Base-by-base conservation (phyloP, 2,113 vertebrate species). In the Cynocephalus volans region DNA sequence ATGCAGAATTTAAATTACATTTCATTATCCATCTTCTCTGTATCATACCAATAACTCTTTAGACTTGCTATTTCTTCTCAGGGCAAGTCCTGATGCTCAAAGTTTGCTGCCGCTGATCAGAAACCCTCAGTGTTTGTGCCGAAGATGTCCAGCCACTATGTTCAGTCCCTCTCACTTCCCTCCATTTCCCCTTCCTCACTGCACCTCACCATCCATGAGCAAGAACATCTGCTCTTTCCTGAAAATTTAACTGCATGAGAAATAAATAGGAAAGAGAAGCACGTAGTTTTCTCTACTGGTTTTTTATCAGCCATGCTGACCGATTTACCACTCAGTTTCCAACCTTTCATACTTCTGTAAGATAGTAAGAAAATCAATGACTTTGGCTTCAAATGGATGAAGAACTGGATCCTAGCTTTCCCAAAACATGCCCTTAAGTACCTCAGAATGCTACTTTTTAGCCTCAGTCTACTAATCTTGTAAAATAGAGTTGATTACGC, bases 1-100 rank as follows among this genome's bases (percentile, higher is more conserved):
- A 87, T 90, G 50, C 7, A 96, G 80, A 93, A 95, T 97, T 95
- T 96, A 96, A 95, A 97, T 87, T 86, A 50, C 69, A 28, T 79
- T 89, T 89, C 81, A 90, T 88, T 93, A 77, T n/a, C 81, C n/a
- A 84, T 89, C 85, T 82, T 97, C 65, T 60, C 92, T 80, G 52
- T 41, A 26, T 56, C 67, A 28, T 86, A 93, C 56, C 79, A 70
- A 8, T 70, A 88, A 76, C 81, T 86, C 73, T 76, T 67, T 41
- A 79, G 85, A 95, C 70, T 73, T 52, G 41, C 26, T 69, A 0
- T 75, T 60, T 58, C 36, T 90, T n/a, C 41, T n/a, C 1, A 69
- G 48, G 72, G 24, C 41, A 23, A 94, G 54, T 88, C n/a, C 88
- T 64, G 11, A 54, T 56, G 79, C 23, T 80, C 50, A 50, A 64